Evolutionary conservation across 2,888 invertebrate species (phyloP), one percentile per base, ranked within the genome.

Genomic region (Cosmorhoe ocellata): DNA sequence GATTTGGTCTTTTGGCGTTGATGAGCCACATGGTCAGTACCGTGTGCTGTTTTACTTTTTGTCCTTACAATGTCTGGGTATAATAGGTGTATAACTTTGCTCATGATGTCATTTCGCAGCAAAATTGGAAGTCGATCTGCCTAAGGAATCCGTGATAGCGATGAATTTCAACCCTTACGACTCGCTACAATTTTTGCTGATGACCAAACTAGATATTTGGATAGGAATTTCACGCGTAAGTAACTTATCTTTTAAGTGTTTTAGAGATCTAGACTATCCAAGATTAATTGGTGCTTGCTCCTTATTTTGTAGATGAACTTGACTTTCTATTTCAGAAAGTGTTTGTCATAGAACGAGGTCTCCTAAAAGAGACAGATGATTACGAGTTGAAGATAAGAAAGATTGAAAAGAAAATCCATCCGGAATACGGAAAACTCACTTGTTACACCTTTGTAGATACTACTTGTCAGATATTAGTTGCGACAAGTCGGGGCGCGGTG

Each of bases 1-100:
- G 93, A 77, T 92, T 34, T 94, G 94, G 94, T 91, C 92, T 26
- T 81, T 71, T 18, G 92, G 92, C 2, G 63, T 63, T 6, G 83
- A 91, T 8, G 62, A 69, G 36, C 91, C 93, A 3, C 87, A 93
- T 69, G 93, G 93, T 93, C 75, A 66, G 53, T 39, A 27, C 13
- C 5, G 4, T 3, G 10, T 18, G 10, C 1, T 8, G 3, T 9
- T 8, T 14, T 8, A 32, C 32, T 12, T 32, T 11, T 11, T 3
- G n/a, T 9, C n/a, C n/a, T n/a, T 9, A n/a, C 27, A 18, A 3
- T 18, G 2, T 3, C 18, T 18, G 18, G 4, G 24, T 6, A 24
- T 24, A 4, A 6, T 24, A 6, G 6, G 6, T 6, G 6, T 6
- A 13, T 10, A 1, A 2, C 7, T 2, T 26, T 10, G 4, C 9